Evolutionary conservation across 2,797 vertebrate species (phyloP), one percentile per base, ranked within the genome.

Genomic region (Hyperoplus lanceolatus): DNA sequence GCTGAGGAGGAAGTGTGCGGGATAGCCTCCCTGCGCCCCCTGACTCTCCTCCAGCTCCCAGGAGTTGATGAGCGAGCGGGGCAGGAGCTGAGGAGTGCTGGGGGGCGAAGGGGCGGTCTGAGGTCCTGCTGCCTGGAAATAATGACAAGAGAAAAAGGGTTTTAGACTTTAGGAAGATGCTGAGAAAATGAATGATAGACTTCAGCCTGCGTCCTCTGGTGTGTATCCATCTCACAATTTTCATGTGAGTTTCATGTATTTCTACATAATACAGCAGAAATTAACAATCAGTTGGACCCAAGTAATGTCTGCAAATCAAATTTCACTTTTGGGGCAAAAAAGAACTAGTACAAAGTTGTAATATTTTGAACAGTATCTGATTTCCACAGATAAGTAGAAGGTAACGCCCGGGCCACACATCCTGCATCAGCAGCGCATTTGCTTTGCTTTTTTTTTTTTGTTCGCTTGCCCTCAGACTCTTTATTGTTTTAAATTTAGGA

Each of bases 21-120:
- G 93, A 75, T 96, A 97, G 75, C 95, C 97, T 72, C 96, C 96
- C 87, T 95, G 95, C 46, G 96, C 94, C 64, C 88, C 89, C 72
- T 93, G 94, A 61, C 94, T 95, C 15, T 97, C 94, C n/a, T 96
- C 95, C 84, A 96, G 89, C 84, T 98, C 96, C 94, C 97, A 97
- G 82, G 96, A 92, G 80, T 95, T 95, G 61, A 97, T 87, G 42
- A 99, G 96, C 49, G 95, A 95, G 63, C 90, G 90, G 8, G 97
- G 93, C 81, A 99, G 96, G 59, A 95, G 95, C 61, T 95, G 96
- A 66, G 96, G 89, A 69, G 88, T 0, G 12, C 12, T 38, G 38
- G 18, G 36, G 12, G 51, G 45, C 12, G 80, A 56, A 0, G 16
- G 45, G 8, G 60, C 43, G 1, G 49, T 38, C 42, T 60, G 74